Evolutionary conservation across 2,888 invertebrate genomes (phyloP), one percentile per base, ranked within the genome.

Genomic region (Pyralis farinalis): DNA sequence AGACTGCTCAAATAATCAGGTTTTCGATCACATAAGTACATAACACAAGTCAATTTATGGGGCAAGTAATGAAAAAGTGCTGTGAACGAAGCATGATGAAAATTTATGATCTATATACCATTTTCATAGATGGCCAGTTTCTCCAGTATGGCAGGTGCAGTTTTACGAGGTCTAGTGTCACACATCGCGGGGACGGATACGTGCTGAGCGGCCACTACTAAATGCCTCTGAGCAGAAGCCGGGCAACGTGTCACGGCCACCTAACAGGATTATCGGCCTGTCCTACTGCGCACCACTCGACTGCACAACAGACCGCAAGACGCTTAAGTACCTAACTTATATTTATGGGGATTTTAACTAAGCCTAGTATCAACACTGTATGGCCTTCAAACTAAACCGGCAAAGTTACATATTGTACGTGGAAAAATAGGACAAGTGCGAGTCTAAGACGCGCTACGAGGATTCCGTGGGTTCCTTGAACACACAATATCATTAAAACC

Each of bases 61-160:
- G 50, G 45, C 50, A 50, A 59, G 66, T 60, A 59, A 58, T 63
- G 59, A 47, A 41, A 3, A 16, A 16, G 4, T 56, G 57, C 63
- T 55, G 58, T 53, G 54, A 43, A 42, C 37, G 40, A 47, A 37
- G 44, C 34, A 33, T 47, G 46, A 45, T 54, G 51, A 16, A 16
- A 16, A 43, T 57, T 56, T 70, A 66, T 65, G 65, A 68, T 71
- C 57, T 57, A 56, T 59, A 69, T 86, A 90, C 89, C 88, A 75
- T 89, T 82, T 70, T 88, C 90, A 70, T 87, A 90, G 64, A 89
- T 74, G 72, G 85, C 84, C 55, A 89, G 83, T 74, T 88, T 89
- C 71, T 87, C 85, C 69, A 73, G 78, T 69, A 90, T 89, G 53
- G 87, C 81, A 50, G 87, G 84, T 60, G 88, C 71, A 53, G 83